These are phyloP conservation scores for Lasiurus borealis DNA, from an alignment of 2,113 vertebrate genomes.

Conservation along the genomic window DNA sequence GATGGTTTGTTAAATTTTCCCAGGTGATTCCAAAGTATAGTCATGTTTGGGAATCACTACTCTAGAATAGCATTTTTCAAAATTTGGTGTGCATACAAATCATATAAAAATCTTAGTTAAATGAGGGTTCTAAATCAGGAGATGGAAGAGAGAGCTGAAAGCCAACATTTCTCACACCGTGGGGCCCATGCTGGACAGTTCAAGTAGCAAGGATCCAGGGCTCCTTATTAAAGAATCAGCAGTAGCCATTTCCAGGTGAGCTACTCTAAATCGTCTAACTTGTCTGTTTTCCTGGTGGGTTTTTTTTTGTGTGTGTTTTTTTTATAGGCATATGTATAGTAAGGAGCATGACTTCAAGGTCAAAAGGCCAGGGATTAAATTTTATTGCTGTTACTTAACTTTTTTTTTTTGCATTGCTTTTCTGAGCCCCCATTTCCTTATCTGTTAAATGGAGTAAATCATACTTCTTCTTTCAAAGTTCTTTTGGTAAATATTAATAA, in stretches of 20 bases:
- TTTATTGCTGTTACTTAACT: background rate
- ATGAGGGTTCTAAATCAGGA: background rate
- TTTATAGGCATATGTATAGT: background rate
- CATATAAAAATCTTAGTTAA: background rate
- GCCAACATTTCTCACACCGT: background rate
- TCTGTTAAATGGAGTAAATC: background rate
- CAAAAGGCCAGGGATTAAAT: background rate
- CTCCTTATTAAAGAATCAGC: background rate
- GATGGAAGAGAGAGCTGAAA: background rate
- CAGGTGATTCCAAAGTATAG: background rate
- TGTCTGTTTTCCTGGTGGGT: background rate
- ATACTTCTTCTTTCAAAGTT: background rate
- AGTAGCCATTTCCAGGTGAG: background rate
- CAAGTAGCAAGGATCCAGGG: background rate
- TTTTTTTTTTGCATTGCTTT: background rate
- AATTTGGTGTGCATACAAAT: background rate
- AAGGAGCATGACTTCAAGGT: background rate
- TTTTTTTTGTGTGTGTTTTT: background rate
- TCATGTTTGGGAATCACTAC: background rate
- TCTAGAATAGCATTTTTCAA: background rate
- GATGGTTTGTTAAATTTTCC: background rate
- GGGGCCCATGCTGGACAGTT: no score
- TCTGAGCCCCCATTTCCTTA: background rate
- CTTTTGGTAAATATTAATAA: constrained; percentile 20
- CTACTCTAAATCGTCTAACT: no score